Evolutionary conservation across 1,140 invertebrate genomes (phyloP).

Genomic region (Myzus persicae): DNA sequence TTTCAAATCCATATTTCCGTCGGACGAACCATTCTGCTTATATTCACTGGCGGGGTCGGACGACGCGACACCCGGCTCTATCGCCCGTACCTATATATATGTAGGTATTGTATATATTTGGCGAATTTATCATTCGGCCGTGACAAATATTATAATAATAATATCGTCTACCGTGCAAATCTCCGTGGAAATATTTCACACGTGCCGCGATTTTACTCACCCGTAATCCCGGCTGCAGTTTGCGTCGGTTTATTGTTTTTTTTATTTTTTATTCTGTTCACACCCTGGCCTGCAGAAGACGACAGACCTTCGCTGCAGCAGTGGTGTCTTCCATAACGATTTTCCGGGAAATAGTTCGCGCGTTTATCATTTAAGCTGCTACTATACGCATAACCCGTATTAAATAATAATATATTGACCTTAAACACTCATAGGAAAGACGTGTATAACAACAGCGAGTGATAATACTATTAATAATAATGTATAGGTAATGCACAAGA

Average conservation of each 20-base stretch:
- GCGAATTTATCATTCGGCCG: background rate
- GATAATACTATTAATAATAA: too few species aligned
- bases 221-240: background rate
- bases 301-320: background rate
- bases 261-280: background rate
- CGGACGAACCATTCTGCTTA: background rate
- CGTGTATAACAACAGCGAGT: background rate
- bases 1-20: slow-evolving; percentile 7
- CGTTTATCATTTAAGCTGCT: background rate
- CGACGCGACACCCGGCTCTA: background rate
- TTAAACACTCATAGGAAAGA: background rate
- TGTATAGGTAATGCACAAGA: background rate
- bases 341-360: background rate
- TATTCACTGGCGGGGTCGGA: background rate
- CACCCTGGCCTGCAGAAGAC: background rate
- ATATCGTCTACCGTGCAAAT: slow-evolving; percentile 25
- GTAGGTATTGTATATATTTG: background rate
- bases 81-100: background rate
- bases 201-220: background rate
- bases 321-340: background rate
- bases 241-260: background rate
- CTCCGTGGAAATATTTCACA: slow-evolving; percentile 55
- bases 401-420: background rate
- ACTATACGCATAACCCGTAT: background rate
- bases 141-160: slow-evolving; percentile 9